phyloP scores from a whole-genome alignment of 2,797 vertebrate genomes.

The Helarctos malayanus region DNA sequence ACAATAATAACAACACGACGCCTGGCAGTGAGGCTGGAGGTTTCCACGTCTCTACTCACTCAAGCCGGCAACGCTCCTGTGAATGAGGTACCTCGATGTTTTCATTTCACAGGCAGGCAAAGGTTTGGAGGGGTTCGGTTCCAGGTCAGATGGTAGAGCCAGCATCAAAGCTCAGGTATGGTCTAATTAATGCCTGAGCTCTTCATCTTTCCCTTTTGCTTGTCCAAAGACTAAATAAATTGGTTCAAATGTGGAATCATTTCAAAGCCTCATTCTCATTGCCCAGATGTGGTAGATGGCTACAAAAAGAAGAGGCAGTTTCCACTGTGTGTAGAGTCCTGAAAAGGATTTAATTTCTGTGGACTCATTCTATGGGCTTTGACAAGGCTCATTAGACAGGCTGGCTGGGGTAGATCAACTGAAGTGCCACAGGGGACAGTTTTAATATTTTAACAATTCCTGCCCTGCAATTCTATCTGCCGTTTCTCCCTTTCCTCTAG shows the following conservation, averaged over 20 bases:
- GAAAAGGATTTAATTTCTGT: neutral
- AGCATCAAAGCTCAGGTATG: neutral
- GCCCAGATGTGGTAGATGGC: neutral
- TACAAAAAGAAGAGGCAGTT: neutral
- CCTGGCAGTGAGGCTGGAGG: neutral
- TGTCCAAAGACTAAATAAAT: neutral
- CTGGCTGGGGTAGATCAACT: neutral
- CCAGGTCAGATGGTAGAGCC: no score
- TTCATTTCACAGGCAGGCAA: neutral
- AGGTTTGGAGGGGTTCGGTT: neutral
- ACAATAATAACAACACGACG: neutral
- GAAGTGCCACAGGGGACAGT: neutral
- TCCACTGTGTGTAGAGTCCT: neutral
- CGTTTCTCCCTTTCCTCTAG: neutral
- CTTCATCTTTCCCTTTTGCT: neutral
- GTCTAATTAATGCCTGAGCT: neutral
- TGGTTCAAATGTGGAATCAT: neutral
- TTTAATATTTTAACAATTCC: neutral
- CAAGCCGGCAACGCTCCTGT: neutral
- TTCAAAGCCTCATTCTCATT: neutral
- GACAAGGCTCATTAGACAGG: neutral
- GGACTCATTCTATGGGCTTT: neutral
- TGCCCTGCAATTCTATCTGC: neutral
- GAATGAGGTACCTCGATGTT: neutral
- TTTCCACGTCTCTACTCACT: neutral